Conservation (phyloP, 2,113 vertebrate genomes). For the Oceanites oceanicus region DNA sequence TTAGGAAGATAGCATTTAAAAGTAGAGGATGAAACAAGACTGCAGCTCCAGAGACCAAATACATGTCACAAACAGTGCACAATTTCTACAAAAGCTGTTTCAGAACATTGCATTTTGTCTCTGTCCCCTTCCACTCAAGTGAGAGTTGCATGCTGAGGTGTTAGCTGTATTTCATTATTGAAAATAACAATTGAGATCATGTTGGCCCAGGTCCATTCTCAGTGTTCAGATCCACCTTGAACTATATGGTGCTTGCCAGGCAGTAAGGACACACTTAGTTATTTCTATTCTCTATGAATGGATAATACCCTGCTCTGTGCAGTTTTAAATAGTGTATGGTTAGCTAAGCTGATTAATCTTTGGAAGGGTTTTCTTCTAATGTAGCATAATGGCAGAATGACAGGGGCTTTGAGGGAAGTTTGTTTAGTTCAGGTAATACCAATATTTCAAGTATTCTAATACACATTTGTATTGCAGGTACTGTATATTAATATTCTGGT, state of each 20-base stretch:
- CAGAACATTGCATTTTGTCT: not conserved
- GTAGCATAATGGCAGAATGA: not conserved
- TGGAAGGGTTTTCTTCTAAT: not conserved
- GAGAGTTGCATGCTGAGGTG: not conserved
- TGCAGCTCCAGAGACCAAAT: conserved; percentile 22
- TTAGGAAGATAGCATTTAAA: conserved; percentile 44
- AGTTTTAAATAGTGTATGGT: not conserved
- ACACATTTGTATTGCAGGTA: not conserved
- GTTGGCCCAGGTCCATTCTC: not conserved
- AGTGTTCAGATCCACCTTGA: conserved; percentile 42
- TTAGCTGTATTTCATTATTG: not conserved
- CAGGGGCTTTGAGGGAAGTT: not conserved
- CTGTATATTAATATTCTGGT: not conserved
- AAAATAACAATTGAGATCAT: conserved; percentile 26
- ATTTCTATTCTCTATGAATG: not conserved
- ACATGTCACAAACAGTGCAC: not conserved
- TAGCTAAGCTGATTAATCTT: conserved; percentile 11
- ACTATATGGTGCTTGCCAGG: not conserved
- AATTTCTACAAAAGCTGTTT: conserved; percentile 12
- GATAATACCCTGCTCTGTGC: not conserved
- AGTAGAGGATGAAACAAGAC: conserved; percentile 1
- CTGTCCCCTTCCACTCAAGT: not conserved
- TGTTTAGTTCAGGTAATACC: not conserved
- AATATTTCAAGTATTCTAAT: not conserved
- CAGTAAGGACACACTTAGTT: not conserved